Evolutionary conservation across 92 coral and sea anemone species (phyloP).

Genomic region (Epizoanthus stellaris): DNA sequence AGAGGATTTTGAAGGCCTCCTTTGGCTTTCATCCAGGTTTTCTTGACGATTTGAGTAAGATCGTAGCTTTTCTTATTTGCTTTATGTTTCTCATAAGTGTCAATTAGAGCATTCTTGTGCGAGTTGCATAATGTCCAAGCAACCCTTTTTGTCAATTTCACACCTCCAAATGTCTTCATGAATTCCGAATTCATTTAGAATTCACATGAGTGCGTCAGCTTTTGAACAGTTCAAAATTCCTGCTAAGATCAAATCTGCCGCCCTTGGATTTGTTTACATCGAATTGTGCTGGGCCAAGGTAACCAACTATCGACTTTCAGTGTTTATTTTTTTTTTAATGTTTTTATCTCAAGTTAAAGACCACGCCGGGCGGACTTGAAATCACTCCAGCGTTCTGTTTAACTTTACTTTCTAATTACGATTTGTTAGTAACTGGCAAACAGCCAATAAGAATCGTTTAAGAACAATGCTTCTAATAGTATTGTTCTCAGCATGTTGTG

Average conservation of each 20-base stretch:
- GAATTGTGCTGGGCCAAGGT: neutral
- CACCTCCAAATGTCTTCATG: constrained; percentile 37
- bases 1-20: neutral
- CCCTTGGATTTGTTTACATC: neutral
- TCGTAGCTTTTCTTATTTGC: neutral
- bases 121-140: constrained; percentile 27
- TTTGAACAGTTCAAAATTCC: constrained; percentile 13
- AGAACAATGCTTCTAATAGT: constrained; percentile 33
- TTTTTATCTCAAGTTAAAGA: constrained; percentile 6
- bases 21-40: neutral
- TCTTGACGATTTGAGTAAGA: neutral
- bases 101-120: constrained; percentile 18
- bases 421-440: constrained; percentile 14
- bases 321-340: neutral
- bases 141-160: constrained; percentile 48
- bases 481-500: constrained; percentile 53
- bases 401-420: constrained; percentile 25
- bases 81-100: constrained; percentile 9
- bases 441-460: constrained; percentile 40
- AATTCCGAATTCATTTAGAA: constrained; percentile 42
- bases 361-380: constrained; percentile 17
- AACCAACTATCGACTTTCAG: constrained; percentile 2
- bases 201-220: constrained; percentile 20
- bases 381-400: constrained; percentile 29
- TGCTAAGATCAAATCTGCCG: neutral